Evolutionary conservation across 2,888 invertebrate genomes (phyloP).

Genomic region (Pseudococcus viburni): DNA sequence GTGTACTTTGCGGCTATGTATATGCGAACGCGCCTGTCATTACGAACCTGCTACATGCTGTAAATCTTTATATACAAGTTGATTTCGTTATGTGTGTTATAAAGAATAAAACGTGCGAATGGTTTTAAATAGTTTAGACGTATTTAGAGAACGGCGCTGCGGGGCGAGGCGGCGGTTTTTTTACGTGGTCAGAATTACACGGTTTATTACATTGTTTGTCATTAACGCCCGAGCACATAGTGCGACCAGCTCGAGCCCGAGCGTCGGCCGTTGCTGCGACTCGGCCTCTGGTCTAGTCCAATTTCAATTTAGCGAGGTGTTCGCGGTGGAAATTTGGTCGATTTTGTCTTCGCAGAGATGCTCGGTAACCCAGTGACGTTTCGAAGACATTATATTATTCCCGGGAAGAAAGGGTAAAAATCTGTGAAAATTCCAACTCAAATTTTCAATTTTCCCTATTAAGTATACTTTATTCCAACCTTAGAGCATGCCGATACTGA

Average conservation of each 20-base stretch:
- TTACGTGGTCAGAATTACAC: slow-evolving; percentile 35
- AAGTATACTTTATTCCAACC: too few species aligned
- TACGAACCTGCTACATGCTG: slow-evolving; percentile 41
- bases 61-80: slow-evolving; percentile 30
- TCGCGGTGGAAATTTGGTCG: neutral
- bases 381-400: too few species aligned
- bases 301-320: neutral
- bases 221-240: neutral
- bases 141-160: neutral
- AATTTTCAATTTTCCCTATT: too few species aligned
- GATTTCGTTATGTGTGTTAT: slow-evolving; percentile 32
- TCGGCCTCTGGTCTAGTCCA: neutral
- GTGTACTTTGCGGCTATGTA: neutral
- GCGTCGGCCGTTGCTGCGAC: neutral
- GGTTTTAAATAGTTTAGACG: slow-evolving; percentile 39
- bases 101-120: slow-evolving; percentile 52
- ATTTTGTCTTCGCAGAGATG: neutral
- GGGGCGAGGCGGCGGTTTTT: neutral
- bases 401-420: too few species aligned
- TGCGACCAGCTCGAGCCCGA: neutral
- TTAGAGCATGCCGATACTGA: too few species aligned
- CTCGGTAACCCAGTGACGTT: neutral
- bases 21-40: slow-evolving; percentile 21
- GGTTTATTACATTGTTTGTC: slow-evolving; percentile 41
- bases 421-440: too few species aligned